Conservation (phyloP, 2,888 invertebrate species). For the Gastracanthus pulcherrimus region DNA sequence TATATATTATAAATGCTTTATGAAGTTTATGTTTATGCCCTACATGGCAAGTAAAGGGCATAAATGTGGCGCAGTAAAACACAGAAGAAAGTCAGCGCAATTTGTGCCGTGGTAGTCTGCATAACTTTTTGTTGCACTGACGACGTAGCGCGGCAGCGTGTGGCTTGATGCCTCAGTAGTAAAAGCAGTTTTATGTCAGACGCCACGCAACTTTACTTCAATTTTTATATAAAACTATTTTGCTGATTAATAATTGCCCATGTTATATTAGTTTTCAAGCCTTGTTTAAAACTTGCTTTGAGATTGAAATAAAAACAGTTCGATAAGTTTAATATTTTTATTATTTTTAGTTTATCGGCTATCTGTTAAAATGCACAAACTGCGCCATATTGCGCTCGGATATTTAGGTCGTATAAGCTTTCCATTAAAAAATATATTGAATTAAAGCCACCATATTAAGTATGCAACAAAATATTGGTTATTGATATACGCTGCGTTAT, state of each 20-base stretch:
- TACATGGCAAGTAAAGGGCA: not conserved
- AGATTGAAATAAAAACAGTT: not conserved
- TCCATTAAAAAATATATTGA: too few relatives aligned
- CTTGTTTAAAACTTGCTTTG: not conserved
- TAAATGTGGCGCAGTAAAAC: conserved; percentile 26
- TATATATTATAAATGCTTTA: not conserved
- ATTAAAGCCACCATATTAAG: too few relatives aligned
- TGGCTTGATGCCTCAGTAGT: conserved; percentile 43
- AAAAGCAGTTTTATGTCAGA: conserved; percentile 49
- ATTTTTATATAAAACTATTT: not conserved
- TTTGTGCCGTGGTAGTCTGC: conserved; percentile 8
- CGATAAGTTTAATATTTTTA: too few relatives aligned
- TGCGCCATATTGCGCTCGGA: too few relatives aligned
- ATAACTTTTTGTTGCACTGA: conserved; percentile 31
- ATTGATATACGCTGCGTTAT: too few relatives aligned
- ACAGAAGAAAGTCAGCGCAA: conserved; percentile 33
- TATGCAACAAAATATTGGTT: too few relatives aligned
- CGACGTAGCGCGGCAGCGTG: not conserved
- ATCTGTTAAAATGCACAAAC: too few relatives aligned
- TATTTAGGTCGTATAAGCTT: too few relatives aligned
- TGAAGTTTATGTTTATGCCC: conserved; percentile 2
- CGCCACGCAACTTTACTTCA: not conserved
- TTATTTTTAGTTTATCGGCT: too few relatives aligned
- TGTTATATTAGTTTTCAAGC: not conserved
- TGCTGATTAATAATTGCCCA: not conserved